Percentiles rank a stretch among this genome's conserved stretches.
These are phyloP conservation scores for Neoniphon sammara DNA, from an alignment of 2,797 vertebrate species.

Conservation along the genomic window DNA sequence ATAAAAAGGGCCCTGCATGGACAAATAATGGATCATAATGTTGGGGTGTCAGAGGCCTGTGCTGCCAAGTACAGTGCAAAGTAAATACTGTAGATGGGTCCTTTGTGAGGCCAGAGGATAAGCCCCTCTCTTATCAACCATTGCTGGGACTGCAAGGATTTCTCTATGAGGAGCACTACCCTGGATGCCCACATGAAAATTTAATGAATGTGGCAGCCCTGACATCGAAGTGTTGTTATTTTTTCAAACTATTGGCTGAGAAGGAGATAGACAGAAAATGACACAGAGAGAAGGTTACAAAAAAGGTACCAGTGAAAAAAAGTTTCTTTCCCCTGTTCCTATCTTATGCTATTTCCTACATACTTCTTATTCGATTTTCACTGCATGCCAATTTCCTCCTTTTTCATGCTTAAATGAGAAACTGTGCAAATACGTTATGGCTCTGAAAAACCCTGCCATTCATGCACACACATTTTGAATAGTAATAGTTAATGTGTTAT, in stretches of 20 bases:
- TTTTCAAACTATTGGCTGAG: conserved; percentile 4
- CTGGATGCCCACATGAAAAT: conserved; percentile 32
- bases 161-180: conserved; percentile 10
- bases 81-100: background rate
- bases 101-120: background rate
- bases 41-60: conserved; percentile 7
- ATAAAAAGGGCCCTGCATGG: conserved; percentile 20
- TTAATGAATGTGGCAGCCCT: conserved; percentile 25
- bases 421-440: background rate
- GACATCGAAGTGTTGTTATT: conserved; percentile 1
- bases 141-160: background rate
- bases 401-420: conserved; percentile 31
- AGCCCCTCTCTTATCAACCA: background rate
- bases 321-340: background rate
- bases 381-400: conserved; percentile 12
- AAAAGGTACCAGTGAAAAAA: conserved; percentile 20
- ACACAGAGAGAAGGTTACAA: conserved; percentile 5
- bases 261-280: conserved; percentile 30
- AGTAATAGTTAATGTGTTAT: conserved; percentile 15
- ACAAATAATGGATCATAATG: conserved; percentile 36
- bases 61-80: background rate
- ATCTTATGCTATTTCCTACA: background rate
- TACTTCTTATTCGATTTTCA: background rate
- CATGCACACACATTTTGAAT: conserved; percentile 22
- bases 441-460: conserved; percentile 26